phyloP scores from a whole-genome alignment of 2,797 vertebrate genomes.

The Cryptoblepharus egeriae region DNA sequence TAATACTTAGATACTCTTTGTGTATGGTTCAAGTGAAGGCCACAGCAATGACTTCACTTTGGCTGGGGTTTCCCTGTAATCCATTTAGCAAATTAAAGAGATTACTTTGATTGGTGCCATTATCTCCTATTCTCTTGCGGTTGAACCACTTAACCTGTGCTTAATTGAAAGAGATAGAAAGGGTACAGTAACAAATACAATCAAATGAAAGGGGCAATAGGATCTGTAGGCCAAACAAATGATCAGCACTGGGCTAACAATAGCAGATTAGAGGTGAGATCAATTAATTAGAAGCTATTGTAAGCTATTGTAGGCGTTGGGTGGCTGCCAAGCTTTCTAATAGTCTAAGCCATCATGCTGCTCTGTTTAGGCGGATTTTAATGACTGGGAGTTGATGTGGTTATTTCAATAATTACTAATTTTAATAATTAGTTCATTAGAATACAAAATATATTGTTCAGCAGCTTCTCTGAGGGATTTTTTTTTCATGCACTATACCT shows the following conservation, averaged over 20 bases:
- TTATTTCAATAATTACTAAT: constrained; percentile 86
- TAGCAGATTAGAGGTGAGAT: constrained; percentile 89
- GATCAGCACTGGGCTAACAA: constrained; percentile 85
- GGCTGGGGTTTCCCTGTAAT: constrained; percentile 88
- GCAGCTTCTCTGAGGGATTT: constrained; percentile 56
- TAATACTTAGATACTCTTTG: constrained; percentile 83
- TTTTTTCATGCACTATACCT: constrained; percentile 53
- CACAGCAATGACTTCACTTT: constrained; percentile 87
- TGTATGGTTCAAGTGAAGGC: constrained; percentile 86
- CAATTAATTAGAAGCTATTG: constrained; percentile 88
- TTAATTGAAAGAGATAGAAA: constrained; percentile 91
- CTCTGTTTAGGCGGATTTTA: constrained; percentile 84
- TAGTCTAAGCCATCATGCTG: constrained; percentile 80
- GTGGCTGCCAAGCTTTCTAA: constrained; percentile 85
- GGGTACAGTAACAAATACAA: constrained; percentile 88
- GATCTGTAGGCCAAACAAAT: constrained; percentile 87
- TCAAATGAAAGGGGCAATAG: constrained; percentile 85
- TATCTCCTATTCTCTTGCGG: constrained; percentile 86
- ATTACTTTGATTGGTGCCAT: constrained; percentile 88
- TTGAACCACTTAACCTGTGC: constrained; percentile 90
- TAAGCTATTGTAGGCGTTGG: constrained; percentile 85
- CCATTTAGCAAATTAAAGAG: constrained; percentile 90
- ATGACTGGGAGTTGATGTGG: constrained; percentile 82
- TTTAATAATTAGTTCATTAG: constrained; percentile 86
- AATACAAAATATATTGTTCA: constrained; percentile 78